Evolutionary conservation across 2,797 vertebrate genomes (phyloP).

Genomic region (Danio jaintianensis): DNA sequence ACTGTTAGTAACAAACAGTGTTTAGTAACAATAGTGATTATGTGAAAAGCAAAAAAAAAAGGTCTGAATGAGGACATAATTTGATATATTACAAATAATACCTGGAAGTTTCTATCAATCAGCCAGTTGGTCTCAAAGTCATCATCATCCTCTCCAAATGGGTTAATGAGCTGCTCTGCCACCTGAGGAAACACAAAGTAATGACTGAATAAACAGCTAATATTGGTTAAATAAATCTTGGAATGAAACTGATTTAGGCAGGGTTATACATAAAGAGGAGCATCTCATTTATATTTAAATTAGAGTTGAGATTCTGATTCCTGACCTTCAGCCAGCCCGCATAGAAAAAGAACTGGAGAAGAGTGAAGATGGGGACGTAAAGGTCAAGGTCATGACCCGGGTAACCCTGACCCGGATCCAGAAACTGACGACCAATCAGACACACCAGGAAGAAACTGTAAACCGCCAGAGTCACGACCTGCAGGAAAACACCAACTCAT

Average conservation of each 20-base stretch:
- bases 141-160: conserved; percentile 93
- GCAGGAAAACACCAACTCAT: not conserved
- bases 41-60: too few species aligned
- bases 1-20: too few species aligned
- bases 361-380: conserved; percentile 90
- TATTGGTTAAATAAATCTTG: not conserved
- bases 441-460: conserved; percentile 94
- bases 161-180: conserved; percentile 92
- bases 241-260: not conserved
- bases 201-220: not conserved
- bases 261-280: not conserved
- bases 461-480: conserved; percentile 94
- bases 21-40: too few species aligned
- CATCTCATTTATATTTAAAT: conserved; percentile 3
- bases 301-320: not conserved
- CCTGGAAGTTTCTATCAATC: conserved; percentile 94
- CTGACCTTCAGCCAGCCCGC: conserved; percentile 93
- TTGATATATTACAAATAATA: conserved; percentile 54
- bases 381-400: conserved; percentile 90
- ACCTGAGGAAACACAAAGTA: conserved; percentile 75
- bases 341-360: conserved; percentile 95
- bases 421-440: conserved; percentile 91
- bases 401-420: conserved; percentile 89
- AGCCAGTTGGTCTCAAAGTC: conserved; percentile 94
- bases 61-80: too few species aligned